A percentile compares a stretch with the other conserved stretches of the same genome.
Evolutionary conservation across 1,140 invertebrate genomes (phyloP).

Genomic region (Drosophila cardini): DNA sequence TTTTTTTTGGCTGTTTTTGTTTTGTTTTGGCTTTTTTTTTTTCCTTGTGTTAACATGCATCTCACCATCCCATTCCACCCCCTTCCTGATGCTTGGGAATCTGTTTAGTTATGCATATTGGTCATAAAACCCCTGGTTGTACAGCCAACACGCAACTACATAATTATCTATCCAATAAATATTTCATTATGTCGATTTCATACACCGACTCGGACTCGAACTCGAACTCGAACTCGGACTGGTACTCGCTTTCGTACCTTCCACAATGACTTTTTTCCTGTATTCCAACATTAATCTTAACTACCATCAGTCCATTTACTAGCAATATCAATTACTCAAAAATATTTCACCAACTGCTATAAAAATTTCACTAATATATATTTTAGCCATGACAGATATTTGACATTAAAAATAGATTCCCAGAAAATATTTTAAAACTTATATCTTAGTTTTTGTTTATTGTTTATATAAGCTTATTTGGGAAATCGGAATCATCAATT

Average conservation of each 20-base stretch:
- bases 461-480: too few relatives aligned
- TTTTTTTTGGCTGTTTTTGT: background rate
- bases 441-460: too few relatives aligned
- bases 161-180: conserved; percentile 42
- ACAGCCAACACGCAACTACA: conserved; percentile 12
- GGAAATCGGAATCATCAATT: too few relatives aligned
- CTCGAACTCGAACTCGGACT: too few relatives aligned
- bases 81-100: background rate
- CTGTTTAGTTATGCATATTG: conserved; percentile 22
- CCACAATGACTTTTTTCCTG: background rate
- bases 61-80: background rate
- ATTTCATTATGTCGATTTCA: conserved; percentile 20
- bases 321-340: background rate
- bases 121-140: conserved; percentile 4
- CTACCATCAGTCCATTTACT: background rate
- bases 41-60: background rate
- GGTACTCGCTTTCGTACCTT: background rate
- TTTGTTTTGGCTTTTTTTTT: background rate
- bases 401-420: background rate
- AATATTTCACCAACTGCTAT: background rate
- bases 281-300: conserved; percentile 5
- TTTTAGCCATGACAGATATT: background rate
- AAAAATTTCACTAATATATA: background rate
- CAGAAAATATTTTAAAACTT: too few relatives aligned
- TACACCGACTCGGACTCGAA: too few relatives aligned